These are phyloP conservation scores for Sander vitreus DNA, from an alignment of 2,113 vertebrate genomes.

Conservation along the genomic window DNA sequence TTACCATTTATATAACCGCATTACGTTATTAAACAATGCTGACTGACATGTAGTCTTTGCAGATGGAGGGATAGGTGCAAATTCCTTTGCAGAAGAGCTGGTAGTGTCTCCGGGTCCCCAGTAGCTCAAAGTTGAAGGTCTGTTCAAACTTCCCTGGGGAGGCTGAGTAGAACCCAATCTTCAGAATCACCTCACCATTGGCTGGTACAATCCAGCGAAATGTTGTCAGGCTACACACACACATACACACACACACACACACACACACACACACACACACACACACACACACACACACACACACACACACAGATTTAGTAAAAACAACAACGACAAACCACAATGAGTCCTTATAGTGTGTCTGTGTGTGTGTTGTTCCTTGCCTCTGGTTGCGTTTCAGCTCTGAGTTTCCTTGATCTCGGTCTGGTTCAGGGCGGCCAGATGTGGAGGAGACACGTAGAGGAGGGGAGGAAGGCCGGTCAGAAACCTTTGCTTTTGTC, in stretches of 20 bases:
- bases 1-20: not conserved
- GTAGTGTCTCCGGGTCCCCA: slow-evolving; percentile 85
- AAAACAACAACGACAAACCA: not conserved
- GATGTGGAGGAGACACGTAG: not conserved
- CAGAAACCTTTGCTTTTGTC: slow-evolving; percentile 20
- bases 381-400: slow-evolving; percentile 79
- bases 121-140: slow-evolving; percentile 88
- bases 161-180: slow-evolving; percentile 85
- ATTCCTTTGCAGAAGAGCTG: slow-evolving; percentile 86
- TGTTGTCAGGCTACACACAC: slow-evolving; percentile 72
- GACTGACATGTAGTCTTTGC: slow-evolving; percentile 87
- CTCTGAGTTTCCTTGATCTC: slow-evolving; percentile 8
- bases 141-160: slow-evolving; percentile 85
- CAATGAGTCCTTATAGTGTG: not conserved
- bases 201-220: slow-evolving; percentile 92
- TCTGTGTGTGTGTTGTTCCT: slow-evolving; percentile 30
- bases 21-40: not conserved
- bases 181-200: slow-evolving; percentile 80
- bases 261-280: not conserved
- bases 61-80: slow-evolving; percentile 89
- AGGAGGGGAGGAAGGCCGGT: slow-evolving; percentile 11
- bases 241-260: not conserved
- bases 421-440: slow-evolving; percentile 55
- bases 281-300: too few relatives aligned
- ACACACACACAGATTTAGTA: not conserved